Percentiles rank a stretch among this genome's conserved stretches.
These are phyloP conservation scores for Turdus rufiventris DNA, from an alignment of 2,113 vertebrate genomes.

Conservation along the genomic window DNA sequence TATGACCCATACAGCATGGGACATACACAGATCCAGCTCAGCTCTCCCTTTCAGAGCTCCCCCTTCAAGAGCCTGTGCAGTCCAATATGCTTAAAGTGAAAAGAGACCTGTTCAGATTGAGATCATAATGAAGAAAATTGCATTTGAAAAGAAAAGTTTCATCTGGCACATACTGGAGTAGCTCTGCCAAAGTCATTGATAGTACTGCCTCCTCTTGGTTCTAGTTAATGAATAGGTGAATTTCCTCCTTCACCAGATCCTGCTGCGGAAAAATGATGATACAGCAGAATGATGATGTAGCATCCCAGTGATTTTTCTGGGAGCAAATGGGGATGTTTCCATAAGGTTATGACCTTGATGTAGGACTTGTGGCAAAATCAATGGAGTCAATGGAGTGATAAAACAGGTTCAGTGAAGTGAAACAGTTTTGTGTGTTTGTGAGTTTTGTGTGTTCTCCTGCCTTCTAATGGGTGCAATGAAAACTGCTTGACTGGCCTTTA, in stretches of 20 bases:
- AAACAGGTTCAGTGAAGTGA: neutral
- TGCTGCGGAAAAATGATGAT: neutral
- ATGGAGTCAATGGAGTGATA: neutral
- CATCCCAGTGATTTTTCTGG: neutral
- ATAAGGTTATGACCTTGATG: neutral
- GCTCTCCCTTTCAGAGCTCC: neutral
- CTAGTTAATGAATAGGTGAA: neutral
- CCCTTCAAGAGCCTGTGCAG: neutral
- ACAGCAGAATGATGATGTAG: neutral
- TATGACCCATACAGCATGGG: neutral
- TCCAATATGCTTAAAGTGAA: neutral
- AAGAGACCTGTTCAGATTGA: neutral
- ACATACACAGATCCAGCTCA: neutral
- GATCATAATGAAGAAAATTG: neutral
- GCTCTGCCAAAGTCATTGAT: neutral
- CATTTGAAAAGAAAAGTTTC: neutral
- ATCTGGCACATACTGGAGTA: neutral
- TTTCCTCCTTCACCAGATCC: neutral
- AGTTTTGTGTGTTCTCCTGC: conserved; percentile 28
- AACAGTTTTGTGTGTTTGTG: neutral
- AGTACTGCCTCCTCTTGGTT: neutral
- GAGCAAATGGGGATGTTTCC: neutral
- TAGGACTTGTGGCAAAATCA: neutral
- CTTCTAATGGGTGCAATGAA: conserved; percentile 17
- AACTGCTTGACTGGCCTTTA: neutral